Base-by-base conservation (phyloP, 2,797 vertebrate genomes). In the Poecilia velifera region DNA sequence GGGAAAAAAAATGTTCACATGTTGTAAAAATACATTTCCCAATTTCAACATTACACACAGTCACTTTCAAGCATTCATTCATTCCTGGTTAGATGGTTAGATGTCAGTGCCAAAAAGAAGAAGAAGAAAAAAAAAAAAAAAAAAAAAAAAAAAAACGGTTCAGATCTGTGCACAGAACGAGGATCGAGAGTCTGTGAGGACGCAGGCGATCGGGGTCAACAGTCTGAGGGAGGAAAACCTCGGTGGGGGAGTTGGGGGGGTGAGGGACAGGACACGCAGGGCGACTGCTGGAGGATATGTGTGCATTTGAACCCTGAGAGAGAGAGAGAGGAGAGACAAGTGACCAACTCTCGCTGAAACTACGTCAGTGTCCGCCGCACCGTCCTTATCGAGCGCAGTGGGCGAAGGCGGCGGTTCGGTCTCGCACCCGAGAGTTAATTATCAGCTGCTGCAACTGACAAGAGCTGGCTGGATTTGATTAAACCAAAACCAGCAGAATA, bases 11-110 rank as follows among this genome's bases (percentile, higher is more conserved):
- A 94, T 83, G 94, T 94, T 96, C 96, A 97, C 97, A 94, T 96
- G 97, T 97, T 97, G 97, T 97, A 97, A 97, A 98, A 98, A 97
- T 97, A 97, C 97, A 97, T 96, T 97, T 98, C 96, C 97, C 96
- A 97, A 96, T 95, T 95, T 94, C 91, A 94, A 95, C 88, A 91
- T 92, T 90, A 94, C 93, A 93, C 94, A 84, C 92, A 92, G 88
- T 92, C 94, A 93, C 92, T 91, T 94, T 90, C 93, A 95, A 93
- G 94, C 94, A 95, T 90, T 93, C 90, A 91, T 90, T 92, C 94
- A 88, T 90, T 93, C 92, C 92, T 90, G 91, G 92, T 95, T 94
- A 93, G 92, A 93, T 93, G 93, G 92, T 95, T 94, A 93, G 91
- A 93, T 91, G 93, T 95, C 95, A 96, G 95, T 95, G 94, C 91